These are phyloP conservation scores for Panagrolaimus sp. DNA, from an alignment of 1,140 invertebrate species.

Conservation along the genomic window DNA sequence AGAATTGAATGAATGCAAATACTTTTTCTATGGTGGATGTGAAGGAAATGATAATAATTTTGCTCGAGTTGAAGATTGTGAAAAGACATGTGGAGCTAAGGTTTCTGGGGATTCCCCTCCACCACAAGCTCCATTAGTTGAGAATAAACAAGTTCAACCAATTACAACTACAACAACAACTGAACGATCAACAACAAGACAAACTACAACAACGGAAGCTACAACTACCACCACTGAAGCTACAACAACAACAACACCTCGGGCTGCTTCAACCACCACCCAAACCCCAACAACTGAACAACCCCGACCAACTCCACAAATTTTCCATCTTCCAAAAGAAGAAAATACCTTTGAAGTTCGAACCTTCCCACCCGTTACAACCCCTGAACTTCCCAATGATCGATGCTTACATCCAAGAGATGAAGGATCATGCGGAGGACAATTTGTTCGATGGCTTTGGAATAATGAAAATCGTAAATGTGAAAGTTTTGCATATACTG, in stretches of 20 bases:
- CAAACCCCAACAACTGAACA: constrained; percentile 16
- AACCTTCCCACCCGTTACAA: constrained; percentile 29
- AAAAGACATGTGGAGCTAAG: constrained; percentile 69
- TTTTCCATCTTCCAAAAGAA: neutral
- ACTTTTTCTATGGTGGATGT: constrained; percentile 71
- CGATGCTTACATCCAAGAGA: constrained; percentile 54
- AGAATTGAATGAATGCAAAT: constrained; percentile 65
- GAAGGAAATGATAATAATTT: constrained; percentile 78
- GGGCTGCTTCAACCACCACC: constrained; percentile 21
- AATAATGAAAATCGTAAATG: constrained; percentile 62
- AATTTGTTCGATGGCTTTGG: constrained; percentile 63
- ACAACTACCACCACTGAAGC: constrained; percentile 3
- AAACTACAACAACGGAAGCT: constrained; percentile 10
- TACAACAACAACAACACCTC: constrained; percentile 1
- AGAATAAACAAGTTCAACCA: constrained; percentile 9
- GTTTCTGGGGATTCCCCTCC: constrained; percentile 7
- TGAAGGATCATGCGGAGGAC: constrained; percentile 47
- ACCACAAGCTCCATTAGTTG: neutral
- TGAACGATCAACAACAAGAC: constrained; percentile 12
- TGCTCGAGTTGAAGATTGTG: constrained; percentile 74
- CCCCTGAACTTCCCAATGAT: constrained; percentile 35
- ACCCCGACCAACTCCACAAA: constrained; percentile 29
- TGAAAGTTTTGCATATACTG: constrained; percentile 74
- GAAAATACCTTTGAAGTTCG: neutral
- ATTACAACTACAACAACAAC: constrained; percentile 26